Base-by-base conservation (phyloP, 2,888 invertebrate species). In the Polydrusus pterygomalis region DNA sequence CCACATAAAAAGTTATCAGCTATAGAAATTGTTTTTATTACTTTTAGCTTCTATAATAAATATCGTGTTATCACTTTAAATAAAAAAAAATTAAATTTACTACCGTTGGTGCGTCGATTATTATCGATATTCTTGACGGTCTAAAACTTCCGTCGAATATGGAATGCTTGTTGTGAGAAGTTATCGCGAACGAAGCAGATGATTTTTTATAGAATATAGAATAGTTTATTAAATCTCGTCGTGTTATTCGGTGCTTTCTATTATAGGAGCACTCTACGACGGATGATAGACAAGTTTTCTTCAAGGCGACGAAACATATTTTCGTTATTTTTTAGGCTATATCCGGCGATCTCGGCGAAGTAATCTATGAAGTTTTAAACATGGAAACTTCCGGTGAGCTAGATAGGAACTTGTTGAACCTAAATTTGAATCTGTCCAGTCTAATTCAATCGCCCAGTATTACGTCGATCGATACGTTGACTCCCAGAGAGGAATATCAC, bases 331-430 rank as follows among this genome's bases (percentile, higher is more conserved):
- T 79, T 74, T 77, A 89, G 88, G 88, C 90, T 15, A 89, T 93
- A 86, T 90, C 89, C 0, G 90, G 90, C 10, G 93, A 93, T 79
- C 87, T 89, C 0, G 87, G 89, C 8, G 93, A 93, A 65, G 86
- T 92, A 45, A 90, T 91, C 80, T 95, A 94, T 84, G 93, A 94
- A 84, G 95, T 96, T 60, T 88, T 93, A 54, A 93, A 90, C 82
- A 92, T 95, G 84, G 94, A 95, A 86, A 93, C 94, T 15, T 93
- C 94, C 7, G 95, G 95, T 25, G 94, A 95, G 85, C 86, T 94
- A 80, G 94, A 94, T 84, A 89, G 93, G 77, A 94, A 92, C 79
- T 89, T 94, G 73, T 88, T 94, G 76, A 94, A 94, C 88, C 88
- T 94, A 81, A 93, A 93, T 71, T 88, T 94, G 79, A 94, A 93